A percentile compares a stretch with the other conserved stretches of the same genome.
These are phyloP conservation scores for Peromyscus eremicus DNA, from an alignment of 2,797 vertebrate genomes.

Conservation along the genomic window DNA sequence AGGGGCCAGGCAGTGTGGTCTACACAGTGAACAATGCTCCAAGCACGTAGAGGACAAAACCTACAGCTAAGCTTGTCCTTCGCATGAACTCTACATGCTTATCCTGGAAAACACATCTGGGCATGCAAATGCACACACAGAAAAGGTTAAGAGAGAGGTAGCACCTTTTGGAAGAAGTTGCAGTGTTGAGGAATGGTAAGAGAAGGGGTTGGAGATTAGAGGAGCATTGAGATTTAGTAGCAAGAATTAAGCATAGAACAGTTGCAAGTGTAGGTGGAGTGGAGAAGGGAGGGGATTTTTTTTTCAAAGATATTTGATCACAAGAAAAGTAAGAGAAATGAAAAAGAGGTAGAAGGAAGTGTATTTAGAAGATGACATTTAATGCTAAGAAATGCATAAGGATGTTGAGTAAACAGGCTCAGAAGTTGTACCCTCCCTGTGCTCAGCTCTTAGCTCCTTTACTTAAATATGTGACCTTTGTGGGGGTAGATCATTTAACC, in stretches of 20 bases:
- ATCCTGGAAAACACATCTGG: background rate
- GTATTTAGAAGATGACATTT: background rate
- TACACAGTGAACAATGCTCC: background rate
- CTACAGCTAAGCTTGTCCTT: background rate
- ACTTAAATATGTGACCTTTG: background rate
- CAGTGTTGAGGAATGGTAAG: background rate
- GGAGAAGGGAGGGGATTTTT: background rate
- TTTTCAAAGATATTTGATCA: background rate
- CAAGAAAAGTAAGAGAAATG: background rate
- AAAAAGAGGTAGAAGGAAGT: background rate
- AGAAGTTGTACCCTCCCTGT: background rate
- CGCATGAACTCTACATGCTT: background rate
- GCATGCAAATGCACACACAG: background rate
- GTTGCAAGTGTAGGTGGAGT: background rate
- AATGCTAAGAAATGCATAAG: background rate
- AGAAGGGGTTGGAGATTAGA: background rate
- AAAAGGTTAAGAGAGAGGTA: background rate
- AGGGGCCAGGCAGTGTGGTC: too few relatives aligned
- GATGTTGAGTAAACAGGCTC: background rate
- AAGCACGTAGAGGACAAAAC: background rate
- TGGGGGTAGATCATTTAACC: background rate
- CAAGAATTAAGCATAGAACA: background rate
- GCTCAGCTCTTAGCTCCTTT: background rate
- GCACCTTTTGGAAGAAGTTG: background rate
- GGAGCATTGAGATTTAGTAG: background rate